Evolutionary conservation across 2,888 invertebrate genomes (phyloP).

Genomic region (Microplitis manilae): DNA sequence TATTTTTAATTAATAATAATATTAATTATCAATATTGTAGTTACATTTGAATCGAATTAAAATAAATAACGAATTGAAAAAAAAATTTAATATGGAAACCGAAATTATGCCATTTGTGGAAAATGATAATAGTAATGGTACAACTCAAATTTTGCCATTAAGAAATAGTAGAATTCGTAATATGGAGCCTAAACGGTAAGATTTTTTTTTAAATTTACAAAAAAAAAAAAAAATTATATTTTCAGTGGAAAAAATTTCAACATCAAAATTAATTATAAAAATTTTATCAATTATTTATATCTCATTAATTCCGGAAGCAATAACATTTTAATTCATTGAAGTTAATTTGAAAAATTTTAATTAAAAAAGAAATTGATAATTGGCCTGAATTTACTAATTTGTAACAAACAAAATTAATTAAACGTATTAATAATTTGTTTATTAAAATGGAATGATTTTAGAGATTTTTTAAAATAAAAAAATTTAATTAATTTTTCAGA

Average conservation of each 20-base stretch:
- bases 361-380: no score
- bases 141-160: conserved; percentile 47
- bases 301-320: no score
- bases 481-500: conserved; percentile 76
- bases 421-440: no score
- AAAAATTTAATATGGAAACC: conserved; percentile 58
- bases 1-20: not conserved
- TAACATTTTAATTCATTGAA: no score
- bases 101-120: conserved; percentile 66
- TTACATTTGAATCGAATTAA: not conserved
- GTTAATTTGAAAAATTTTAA: no score
- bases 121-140: conserved; percentile 47
- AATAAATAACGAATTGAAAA: conserved; percentile 7
- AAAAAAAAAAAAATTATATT: conserved; percentile 16
- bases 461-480: not conserved
- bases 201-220: not conserved
- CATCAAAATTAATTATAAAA: not conserved
- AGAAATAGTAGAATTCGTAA: conserved; percentile 58
- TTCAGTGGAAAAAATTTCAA: not conserved
- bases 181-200: conserved; percentile 63
- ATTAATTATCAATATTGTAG: not conserved
- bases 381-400: no score
- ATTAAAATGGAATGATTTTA: not conserved
- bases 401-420: no score
- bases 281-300: no score